Base-by-base conservation (phyloP, 2,113 vertebrate species). In the Microcebus lehilahytsara region DNA sequence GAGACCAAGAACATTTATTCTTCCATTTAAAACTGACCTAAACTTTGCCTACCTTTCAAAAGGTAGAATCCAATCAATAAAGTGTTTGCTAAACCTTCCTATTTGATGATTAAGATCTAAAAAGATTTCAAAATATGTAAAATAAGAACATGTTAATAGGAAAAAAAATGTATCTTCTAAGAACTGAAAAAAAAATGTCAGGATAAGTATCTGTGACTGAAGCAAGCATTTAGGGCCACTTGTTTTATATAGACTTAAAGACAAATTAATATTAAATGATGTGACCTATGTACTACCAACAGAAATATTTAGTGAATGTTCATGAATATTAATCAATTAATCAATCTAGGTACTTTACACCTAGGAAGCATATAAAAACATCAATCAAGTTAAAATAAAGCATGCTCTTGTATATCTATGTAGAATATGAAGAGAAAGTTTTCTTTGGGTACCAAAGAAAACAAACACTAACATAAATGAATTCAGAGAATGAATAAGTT, bases 391-490 rank as follows among this genome's bases (percentile, higher is more conserved):
- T 85, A 64, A 95, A 90, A 89, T 86, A 79, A 49, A 71, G 22
- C 71, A 81, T 49, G 64, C 13, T n/a, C n/a, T 86, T 74, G 19
- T 37, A 17, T 56, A 66, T 74, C 40, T 72, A 72, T 42, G 19
- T 67, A 88, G 40, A 79, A 92, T 17, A 93, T 5, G 80, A 93
- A 25, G 11, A 72, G 14, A 49, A 75, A 96, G 53, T 89, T 93
- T 89, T 94, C 85, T 75, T 67, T 94, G 72, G 75, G 3, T 0
- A 0, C 9, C 79, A 79, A 91, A 37, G 67, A 0, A 89, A 74
- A 97, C 84, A 64, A 56, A 93, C 91, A 97, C 71, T 95, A 97
- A 80, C 12, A 51, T 85, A 96, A 95, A 34, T 77, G 69, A 96
- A 64, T 95, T 97, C 60, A 89, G 42, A 85, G 96, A 95, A 92